Base-by-base conservation (phyloP, 2,113 vertebrate species). In the Parus major region DNA sequence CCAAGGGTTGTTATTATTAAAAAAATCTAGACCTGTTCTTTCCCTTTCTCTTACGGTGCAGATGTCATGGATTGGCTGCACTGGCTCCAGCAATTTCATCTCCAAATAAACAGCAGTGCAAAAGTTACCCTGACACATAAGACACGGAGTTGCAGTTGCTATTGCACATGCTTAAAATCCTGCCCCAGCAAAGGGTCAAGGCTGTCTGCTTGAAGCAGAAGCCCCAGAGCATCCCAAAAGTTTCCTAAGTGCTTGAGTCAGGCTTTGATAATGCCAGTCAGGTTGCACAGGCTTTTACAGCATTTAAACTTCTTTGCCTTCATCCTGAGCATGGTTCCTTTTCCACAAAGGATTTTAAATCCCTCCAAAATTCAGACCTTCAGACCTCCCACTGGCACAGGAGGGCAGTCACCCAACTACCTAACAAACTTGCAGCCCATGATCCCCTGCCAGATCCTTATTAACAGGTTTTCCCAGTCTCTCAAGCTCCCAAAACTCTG, bases 41-140 rank as follows among this genome's bases (percentile, higher is more conserved):
- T n/a, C 39, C 33, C 42, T 56, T 72, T 60, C 83, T 79, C 1
- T 1, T n/a, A 53, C 0, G 1, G 31, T 0, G 0, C 46, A 77
- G 55, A 91, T 17, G 57, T 53, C 1, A 0, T 39, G 28, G 64
- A n/a, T n/a, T 61, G 39, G 33, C 24, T 46, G 55, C 39, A 69
- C 33, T 11, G 28, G 33, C 28, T 70, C 19, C 56, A 39, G 47
- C n/a, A 39, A 78, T 47, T 39, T 61, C 15, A 69, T 33, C 33
- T 78, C 52, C 84, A 86, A 53, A 78, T 24, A 61, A 78, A 47
- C 15, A 70, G 39, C 64, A 47, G 39, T 47, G 64, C 73, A 24
- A 19, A 69, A 78, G 73, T 61, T 56, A 69, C 15, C 23, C 33
- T 20, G 47, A 29, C 47, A 61, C 0, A 0, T 2, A 33, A 60